Evolutionary conservation across 2,113 vertebrate genomes (phyloP).

Genomic region (Aspiorhynchus laticeps): DNA sequence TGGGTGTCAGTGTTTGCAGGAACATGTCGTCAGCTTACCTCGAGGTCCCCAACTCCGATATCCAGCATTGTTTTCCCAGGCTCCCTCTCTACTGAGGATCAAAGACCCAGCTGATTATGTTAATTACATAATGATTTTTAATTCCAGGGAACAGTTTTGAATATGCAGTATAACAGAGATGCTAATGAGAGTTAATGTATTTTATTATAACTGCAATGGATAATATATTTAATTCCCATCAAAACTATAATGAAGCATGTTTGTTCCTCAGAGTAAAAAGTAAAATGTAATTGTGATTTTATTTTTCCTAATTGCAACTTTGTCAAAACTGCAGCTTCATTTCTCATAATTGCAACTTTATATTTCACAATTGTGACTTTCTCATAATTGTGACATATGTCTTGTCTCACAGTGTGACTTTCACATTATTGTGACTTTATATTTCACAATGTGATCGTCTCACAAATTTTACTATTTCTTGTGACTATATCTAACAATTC

Average conservation of each 20-base stretch:
- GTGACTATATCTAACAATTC: not conserved
- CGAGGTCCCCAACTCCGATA: not conserved
- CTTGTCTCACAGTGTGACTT: not conserved
- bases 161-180: not conserved
- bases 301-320: not conserved
- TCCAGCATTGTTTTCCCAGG: not conserved
- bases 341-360: not conserved
- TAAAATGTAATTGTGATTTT: not conserved
- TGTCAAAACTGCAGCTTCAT: not conserved
- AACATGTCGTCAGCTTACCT: constrained; percentile 1
- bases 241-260: not conserved
- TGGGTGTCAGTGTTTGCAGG: constrained; percentile 45
- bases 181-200: constrained; percentile 18
- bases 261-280: not conserved
- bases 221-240: not conserved
- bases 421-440: not conserved
- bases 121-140: constrained; percentile 27
- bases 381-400: not conserved
- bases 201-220: not conserved
- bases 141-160: constrained; percentile 4
- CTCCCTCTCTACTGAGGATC: not conserved
- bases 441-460: not conserved
- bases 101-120: constrained; percentile 18
- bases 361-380: not conserved
- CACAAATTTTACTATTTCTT: not conserved